Percentiles rank a stretch among this genome's conserved stretches.
Evolutionary conservation across 2,113 vertebrate genomes (phyloP).

Genomic region (Rhea pennata): DNA sequence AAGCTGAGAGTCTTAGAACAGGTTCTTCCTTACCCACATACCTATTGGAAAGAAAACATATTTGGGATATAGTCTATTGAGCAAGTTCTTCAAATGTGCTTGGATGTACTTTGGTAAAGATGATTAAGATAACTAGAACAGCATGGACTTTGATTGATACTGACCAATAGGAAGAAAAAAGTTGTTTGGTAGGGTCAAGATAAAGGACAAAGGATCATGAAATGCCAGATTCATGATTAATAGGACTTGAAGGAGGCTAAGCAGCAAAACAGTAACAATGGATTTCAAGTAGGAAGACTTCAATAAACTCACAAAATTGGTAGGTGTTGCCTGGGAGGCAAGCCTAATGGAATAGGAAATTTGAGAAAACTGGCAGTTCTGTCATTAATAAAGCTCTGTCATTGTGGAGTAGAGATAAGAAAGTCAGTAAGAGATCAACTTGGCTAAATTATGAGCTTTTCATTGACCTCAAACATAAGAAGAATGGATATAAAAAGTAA

Average conservation of each 20-base stretch:
- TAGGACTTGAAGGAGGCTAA: not conserved
- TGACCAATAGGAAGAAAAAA: not conserved
- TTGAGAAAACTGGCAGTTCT: not conserved
- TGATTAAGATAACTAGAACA: not conserved
- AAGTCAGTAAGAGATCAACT: constrained; percentile 14
- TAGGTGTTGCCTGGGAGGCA: not conserved
- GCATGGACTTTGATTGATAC: not conserved
- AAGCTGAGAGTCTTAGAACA: not conserved
- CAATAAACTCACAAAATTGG: not conserved
- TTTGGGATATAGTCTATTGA: not conserved
- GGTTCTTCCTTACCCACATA: not conserved
- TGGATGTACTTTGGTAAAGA: not conserved
- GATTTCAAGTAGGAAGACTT: not conserved
- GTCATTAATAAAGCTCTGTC: constrained; percentile 21
- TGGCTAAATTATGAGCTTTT: constrained; percentile 24
- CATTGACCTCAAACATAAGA: constrained; percentile 32
- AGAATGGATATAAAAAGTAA: not conserved
- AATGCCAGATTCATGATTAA: not conserved
- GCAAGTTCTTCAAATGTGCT: not conserved
- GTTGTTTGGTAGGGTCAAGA: not conserved
- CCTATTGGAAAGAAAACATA: not conserved
- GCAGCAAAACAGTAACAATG: not conserved
- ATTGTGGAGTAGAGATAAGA: constrained; percentile 18
- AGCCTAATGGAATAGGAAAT: not conserved
- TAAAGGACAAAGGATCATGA: not conserved